Conservation (phyloP, 2,888 invertebrate genomes). For the Hecatera dysodea region DNA sequence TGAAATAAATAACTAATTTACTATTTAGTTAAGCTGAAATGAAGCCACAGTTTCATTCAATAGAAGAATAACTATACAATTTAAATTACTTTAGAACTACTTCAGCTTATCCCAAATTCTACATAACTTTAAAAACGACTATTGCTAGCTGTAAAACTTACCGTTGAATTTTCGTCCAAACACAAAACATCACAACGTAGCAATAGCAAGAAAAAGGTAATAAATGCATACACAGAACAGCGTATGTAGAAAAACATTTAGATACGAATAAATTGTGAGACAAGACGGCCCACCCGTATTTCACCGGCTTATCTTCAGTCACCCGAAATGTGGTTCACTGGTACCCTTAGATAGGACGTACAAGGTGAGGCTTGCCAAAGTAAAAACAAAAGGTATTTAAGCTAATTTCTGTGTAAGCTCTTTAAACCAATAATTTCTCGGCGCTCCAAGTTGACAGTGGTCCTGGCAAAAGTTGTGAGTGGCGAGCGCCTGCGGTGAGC, state of each 20-base stretch:
- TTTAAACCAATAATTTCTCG: conserved; percentile 72
- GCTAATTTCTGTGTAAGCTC: conserved; percentile 67
- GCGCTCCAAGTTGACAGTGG: conserved; percentile 73
- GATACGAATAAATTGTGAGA: conserved; percentile 63
- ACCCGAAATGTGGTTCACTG: conserved; percentile 64
- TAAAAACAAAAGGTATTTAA: conserved; percentile 66
- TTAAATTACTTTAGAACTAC: background rate
- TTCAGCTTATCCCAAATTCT: background rate
- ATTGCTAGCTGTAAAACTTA: conserved; percentile 6
- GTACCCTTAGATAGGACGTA: conserved; percentile 59
- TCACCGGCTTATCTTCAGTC: conserved; percentile 66
- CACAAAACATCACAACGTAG: conserved; percentile 2
- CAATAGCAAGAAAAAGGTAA: conserved; percentile 21
- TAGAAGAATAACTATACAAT: background rate
- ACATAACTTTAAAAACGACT: background rate
- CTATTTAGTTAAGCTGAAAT: background rate
- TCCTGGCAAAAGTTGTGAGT: conserved; percentile 75
- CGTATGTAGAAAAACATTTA: conserved; percentile 61
- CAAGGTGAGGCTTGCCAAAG: conserved; percentile 47
- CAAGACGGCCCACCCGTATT: conserved; percentile 61
- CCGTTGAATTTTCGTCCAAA: conserved; percentile 6
- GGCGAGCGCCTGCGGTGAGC: conserved; percentile 77
- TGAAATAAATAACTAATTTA: background rate
- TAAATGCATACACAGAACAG: conserved; percentile 38
- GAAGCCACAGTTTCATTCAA: background rate